These are phyloP conservation scores for Drosophila nasuta DNA, from an alignment of 1,140 invertebrate genomes.

Conservation along the genomic window DNA sequence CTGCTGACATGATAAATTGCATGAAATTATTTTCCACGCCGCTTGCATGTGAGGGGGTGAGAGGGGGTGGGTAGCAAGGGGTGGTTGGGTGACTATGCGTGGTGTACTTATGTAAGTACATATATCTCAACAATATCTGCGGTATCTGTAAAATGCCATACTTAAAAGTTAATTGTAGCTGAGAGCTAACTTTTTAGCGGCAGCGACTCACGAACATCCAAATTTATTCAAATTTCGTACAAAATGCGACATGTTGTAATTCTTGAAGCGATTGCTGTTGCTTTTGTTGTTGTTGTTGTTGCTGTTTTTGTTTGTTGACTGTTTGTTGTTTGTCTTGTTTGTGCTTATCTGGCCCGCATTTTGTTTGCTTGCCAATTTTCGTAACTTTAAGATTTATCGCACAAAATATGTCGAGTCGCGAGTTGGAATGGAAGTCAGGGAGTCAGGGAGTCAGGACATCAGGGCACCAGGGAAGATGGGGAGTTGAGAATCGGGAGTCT, in stretches of 20 bases:
- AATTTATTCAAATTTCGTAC: constrained; percentile 78
- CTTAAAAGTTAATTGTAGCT: constrained; percentile 84
- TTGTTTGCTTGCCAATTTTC: constrained; percentile 60
- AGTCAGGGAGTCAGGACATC: not conserved
- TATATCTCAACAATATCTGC: constrained; percentile 68
- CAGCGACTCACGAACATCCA: constrained; percentile 55
- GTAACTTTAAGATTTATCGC: constrained; percentile 66
- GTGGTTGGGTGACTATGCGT: not conserved
- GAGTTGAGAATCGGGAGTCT: constrained; percentile 8
- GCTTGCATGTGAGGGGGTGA: not conserved
- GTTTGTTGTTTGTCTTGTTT: constrained; percentile 38
- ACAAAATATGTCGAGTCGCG: constrained; percentile 9
- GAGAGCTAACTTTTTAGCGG: constrained; percentile 59
- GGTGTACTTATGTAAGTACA: constrained; percentile 30
- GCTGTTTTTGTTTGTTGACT: constrained; percentile 19
- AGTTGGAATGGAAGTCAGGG: constrained; percentile 4
- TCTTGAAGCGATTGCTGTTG: constrained; percentile 52
- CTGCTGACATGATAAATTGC: constrained; percentile 82
- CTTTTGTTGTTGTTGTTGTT: constrained; percentile 38
- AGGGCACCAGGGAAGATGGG: no score
- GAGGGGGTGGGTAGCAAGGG: not conserved
- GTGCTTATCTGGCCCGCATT: constrained; percentile 46
- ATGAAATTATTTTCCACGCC: constrained; percentile 75
- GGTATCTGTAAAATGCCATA: constrained; percentile 80
- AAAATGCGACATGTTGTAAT: constrained; percentile 80